Conservation (phyloP, 1,140 invertebrate species). For the Cotesia typhae region DNA sequence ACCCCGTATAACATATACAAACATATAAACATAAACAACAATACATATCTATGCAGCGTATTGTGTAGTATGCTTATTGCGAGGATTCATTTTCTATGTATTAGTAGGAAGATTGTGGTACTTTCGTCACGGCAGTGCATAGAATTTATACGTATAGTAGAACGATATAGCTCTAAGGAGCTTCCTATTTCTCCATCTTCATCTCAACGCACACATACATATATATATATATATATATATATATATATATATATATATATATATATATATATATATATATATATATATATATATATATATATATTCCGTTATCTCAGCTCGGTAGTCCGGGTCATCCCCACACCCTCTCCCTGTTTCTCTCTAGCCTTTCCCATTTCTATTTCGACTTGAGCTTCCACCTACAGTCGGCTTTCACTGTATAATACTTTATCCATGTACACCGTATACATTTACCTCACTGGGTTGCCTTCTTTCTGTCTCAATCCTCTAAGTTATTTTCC, state of each 20-base stretch:
- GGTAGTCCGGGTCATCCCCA: conserved; percentile 20
- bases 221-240: too few species aligned
- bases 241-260: too few species aligned
- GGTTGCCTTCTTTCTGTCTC: conserved; percentile 26
- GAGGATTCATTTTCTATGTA: background rate
- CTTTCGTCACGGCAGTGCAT: conserved; percentile 28
- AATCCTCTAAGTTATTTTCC: conserved; percentile 31
- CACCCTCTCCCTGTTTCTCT: conserved; percentile 15
- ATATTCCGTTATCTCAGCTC: conserved; percentile 18
- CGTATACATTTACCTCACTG: conserved; percentile 9
- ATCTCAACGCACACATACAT: too few species aligned
- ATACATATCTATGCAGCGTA: conserved; percentile 14
- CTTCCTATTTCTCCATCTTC: background rate
- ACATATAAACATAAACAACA: background rate
- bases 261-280: too few species aligned
- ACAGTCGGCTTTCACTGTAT: conserved; percentile 8
- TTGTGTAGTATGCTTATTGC: conserved; percentile 10
- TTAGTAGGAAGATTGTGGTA: conserved; percentile 13
- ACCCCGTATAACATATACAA: background rate
- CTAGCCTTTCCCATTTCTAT: conserved; percentile 35
- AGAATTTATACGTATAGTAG: conserved; percentile 1
- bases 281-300: conserved; percentile 15
- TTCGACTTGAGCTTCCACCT: conserved; percentile 21
- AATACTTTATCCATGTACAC: background rate
- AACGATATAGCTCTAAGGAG: background rate